A percentile compares a stretch with the other conserved stretches of the same genome.
Conservation (phyloP, 92 coral and sea anemone species). For the Umimayanthus chanpuru region DNA sequence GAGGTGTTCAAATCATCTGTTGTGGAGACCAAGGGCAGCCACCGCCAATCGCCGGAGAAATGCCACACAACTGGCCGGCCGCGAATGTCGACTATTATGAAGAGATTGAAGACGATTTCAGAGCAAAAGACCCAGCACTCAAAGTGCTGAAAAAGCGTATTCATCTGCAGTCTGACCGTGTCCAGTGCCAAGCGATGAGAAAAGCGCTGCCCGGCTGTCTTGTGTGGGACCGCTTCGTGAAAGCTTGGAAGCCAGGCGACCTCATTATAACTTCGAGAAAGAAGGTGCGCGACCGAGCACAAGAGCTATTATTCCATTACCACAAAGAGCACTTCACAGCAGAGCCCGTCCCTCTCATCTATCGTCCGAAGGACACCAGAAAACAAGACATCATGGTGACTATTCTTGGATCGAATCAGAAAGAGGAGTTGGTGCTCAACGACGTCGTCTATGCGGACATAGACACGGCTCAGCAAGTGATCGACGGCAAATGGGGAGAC, state of each 20-base stretch:
- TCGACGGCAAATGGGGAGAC: background rate
- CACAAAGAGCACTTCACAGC: background rate
- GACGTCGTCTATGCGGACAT: background rate
- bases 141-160: constrained; percentile 3
- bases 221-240: constrained; percentile 13
- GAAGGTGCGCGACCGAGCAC: background rate
- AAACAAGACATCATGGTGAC: background rate
- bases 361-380: constrained; percentile 17
- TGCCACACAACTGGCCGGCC: too few species aligned
- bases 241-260: constrained; percentile 30
- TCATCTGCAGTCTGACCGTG: background rate
- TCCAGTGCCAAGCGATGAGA: constrained; percentile 39
- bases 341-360: background rate
- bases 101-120: constrained; percentile 6
- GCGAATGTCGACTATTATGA: constrained; percentile 17
- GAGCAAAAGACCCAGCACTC: constrained; percentile 5
- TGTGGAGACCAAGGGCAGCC: too few species aligned
- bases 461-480: background rate
- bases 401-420: background rate
- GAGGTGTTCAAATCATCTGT: too few species aligned
- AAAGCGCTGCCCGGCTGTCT: constrained; percentile 23
- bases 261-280: constrained; percentile 14
- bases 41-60: too few species aligned
- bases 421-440: constrained; percentile 6
- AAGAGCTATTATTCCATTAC: background rate